Percentiles rank a stretch among this genome's conserved stretches.
Conservation (phyloP, 2,113 vertebrate genomes). For the Rousettus leschenaultii region DNA sequence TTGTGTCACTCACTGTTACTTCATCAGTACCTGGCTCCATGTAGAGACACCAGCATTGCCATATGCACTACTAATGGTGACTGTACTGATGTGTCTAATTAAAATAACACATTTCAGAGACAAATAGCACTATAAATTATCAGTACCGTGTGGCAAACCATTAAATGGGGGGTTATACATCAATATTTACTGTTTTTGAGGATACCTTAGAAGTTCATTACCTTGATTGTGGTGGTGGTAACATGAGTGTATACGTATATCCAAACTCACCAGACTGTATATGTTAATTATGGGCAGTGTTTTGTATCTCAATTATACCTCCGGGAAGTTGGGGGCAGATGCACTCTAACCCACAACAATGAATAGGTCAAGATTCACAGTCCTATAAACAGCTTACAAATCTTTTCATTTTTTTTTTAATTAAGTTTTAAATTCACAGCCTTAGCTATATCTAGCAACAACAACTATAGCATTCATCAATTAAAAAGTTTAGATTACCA, state of each 20-base stretch:
- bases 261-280: neutral
- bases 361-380: neutral
- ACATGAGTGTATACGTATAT: no score
- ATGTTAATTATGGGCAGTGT: neutral
- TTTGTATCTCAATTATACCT: neutral
- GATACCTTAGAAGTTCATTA: neutral
- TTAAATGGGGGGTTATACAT: neutral
- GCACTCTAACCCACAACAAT: neutral
- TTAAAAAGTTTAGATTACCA: neutral
- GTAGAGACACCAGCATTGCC: neutral
- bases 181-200: neutral
- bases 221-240: neutral
- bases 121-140: neutral
- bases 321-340: neutral
- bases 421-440: neutral
- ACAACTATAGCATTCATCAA: neutral
- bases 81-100: neutral
- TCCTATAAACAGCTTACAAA: neutral
- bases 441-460: neutral
- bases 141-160: neutral
- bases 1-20: neutral
- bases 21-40: neutral
- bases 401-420: neutral
- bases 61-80: neutral
- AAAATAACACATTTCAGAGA: neutral